phyloP scores from a whole-genome alignment of 2,797 vertebrate genomes.

The Neopelma chrysocephalum region DNA sequence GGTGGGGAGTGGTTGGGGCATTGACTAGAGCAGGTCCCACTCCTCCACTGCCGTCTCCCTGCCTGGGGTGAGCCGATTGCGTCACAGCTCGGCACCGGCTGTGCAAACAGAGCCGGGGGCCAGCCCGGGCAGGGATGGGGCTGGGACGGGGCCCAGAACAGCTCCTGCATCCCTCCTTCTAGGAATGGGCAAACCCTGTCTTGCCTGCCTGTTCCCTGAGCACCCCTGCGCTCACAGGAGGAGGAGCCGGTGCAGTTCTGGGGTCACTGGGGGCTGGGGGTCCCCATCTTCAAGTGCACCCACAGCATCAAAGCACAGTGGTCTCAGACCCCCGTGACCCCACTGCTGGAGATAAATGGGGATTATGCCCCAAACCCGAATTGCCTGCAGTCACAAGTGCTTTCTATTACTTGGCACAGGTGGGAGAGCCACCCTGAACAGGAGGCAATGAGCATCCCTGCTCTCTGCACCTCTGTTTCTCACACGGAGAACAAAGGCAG shows the following conservation, averaged over 20 bases:
- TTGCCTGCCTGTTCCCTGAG: not conserved
- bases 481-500: not conserved
- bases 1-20: not conserved
- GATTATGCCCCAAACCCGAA: not conserved
- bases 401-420: rapidly evolving
- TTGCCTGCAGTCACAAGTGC: not conserved
- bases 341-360: not conserved
- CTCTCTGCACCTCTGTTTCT: not conserved
- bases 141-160: not conserved
- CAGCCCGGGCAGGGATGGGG: not conserved
- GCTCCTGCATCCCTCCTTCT: conserved; percentile 14
- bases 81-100: not conserved
- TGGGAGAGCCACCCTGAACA: rapidly evolving
- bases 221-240: rapidly evolving
- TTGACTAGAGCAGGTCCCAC: not conserved
- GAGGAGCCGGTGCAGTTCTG: not conserved
- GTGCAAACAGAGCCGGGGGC: not conserved
- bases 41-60: not conserved
- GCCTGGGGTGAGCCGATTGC: not conserved
- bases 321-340: not conserved
- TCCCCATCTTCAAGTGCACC: not conserved
- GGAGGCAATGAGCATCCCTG: rapidly evolving
- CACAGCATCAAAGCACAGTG: not conserved
- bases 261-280: not conserved
- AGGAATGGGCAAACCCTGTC: not conserved